Base-by-base conservation (phyloP, 2,113 vertebrate genomes). In the Scolopax mira region DNA sequence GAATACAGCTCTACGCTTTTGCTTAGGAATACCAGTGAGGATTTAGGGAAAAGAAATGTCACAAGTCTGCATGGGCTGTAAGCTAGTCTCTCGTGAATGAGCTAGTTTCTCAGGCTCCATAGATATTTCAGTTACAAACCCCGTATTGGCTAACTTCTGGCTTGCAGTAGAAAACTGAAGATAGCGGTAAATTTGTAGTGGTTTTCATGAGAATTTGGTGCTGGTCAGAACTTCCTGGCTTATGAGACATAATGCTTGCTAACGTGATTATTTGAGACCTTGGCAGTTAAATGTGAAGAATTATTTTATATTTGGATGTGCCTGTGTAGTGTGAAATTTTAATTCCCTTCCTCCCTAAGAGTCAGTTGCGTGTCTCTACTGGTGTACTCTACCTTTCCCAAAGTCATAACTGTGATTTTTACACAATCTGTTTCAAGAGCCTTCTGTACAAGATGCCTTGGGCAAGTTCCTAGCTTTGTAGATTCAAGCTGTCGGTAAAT, bases 401-500 rank as follows among this genome's bases (percentile, higher is more conserved):
- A 94, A 96, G 92, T 74, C 88, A 31, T 82, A 81, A 6, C 51
- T 95, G 89, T 88, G 66, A 74, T 96, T 98, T 97, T 92, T 83
- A 15, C 90, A 92, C 97, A 85, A 88, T 96, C 94, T 97, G 92
- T 94, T 94, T 79, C 95, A 79, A 96, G 96, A 97, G 88, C 88
- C 91, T 96, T 97, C 89, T 97, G 93, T 96, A 95, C 95, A 88
- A 79, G 89, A 42, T 79, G 96, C 96, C 95, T 94, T 86, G 92
- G 96, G 96, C 96, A 46, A 92, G 95, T 86, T 96, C 49, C 67
- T 96, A 91, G 89, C 96, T 97, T 95, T 97, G 91, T 97, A 96
- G 72, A 96, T 95, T 95, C 79, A 96, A 96, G 94, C 94, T 97
- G 96, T 97, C 85, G 12, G 89, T 96, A 97, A 95, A 95, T 97